Conservation (phyloP, 2,888 invertebrate genomes). For the Andricus curvator region DNA sequence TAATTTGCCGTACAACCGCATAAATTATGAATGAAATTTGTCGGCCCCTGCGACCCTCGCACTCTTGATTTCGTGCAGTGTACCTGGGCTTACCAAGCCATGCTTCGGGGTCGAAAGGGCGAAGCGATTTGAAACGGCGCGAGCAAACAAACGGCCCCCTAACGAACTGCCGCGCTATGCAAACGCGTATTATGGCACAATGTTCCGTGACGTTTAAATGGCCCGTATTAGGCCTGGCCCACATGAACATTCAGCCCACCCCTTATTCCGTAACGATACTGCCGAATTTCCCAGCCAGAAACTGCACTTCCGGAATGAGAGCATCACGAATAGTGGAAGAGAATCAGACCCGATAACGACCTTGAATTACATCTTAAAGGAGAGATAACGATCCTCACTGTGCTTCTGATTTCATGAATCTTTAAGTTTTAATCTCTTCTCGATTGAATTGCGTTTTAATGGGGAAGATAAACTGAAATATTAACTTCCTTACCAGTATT, state of each 20-base stretch:
- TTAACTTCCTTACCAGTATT: not conserved
- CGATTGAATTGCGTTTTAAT: not conserved
- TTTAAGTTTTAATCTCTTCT: not conserved
- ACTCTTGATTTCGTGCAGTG: slow-evolving; percentile 26
- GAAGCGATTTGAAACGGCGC: slow-evolving; percentile 58
- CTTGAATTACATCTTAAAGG: slow-evolving; percentile 25
- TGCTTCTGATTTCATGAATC: not conserved
- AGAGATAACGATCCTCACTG: not conserved
- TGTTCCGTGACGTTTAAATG: slow-evolving; percentile 72
- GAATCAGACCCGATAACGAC: slow-evolving; percentile 20
- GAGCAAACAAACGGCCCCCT: slow-evolving; percentile 73
- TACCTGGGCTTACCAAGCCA: slow-evolving; percentile 51
- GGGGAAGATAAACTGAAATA: not conserved
- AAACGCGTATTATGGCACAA: slow-evolving; percentile 69
- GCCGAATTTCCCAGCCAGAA: slow-evolving; percentile 35
- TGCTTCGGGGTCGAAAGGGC: slow-evolving; percentile 57
- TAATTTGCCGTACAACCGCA: slow-evolving; percentile 50
- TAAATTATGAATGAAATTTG: slow-evolving; percentile 54
- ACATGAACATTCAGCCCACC: slow-evolving; percentile 28
- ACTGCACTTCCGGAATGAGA: slow-evolving; percentile 31
- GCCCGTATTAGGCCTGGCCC: slow-evolving; percentile 66
- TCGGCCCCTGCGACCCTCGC: slow-evolving; percentile 4
- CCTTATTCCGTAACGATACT: slow-evolving; percentile 26
- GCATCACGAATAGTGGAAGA: slow-evolving; percentile 23
- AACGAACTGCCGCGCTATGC: slow-evolving; percentile 70